Conservation (phyloP, 2,113 vertebrate genomes). For the Platysteira castanea region DNA sequence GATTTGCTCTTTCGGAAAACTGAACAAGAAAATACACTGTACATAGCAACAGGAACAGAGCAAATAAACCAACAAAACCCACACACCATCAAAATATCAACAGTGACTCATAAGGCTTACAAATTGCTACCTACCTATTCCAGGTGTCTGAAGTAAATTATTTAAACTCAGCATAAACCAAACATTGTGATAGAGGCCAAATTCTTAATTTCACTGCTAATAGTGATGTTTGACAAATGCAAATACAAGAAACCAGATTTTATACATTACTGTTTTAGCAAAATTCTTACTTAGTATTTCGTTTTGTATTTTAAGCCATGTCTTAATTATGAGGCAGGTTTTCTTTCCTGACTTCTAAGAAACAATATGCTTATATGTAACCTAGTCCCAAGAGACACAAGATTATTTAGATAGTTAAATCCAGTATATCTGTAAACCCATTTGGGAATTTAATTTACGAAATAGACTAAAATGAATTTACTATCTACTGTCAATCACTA, state of each 20-base stretch:
- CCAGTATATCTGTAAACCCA: not conserved
- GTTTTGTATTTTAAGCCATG: not conserved
- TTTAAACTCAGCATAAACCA: not conserved
- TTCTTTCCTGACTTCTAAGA: not conserved
- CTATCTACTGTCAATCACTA: not conserved
- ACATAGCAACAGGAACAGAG: not conserved
- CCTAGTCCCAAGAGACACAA: not conserved
- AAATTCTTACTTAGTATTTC: not conserved
- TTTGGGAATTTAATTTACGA: not conserved
- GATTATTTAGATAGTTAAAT: not conserved
- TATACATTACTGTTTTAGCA: not conserved
- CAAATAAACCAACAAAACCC: not conserved
- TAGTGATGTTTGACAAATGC: not conserved
- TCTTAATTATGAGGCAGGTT: not conserved
- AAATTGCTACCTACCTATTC: not conserved
- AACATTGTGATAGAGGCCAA: not conserved
- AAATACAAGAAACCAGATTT: not conserved
- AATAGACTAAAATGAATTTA: not conserved
- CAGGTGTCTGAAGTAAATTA: not conserved
- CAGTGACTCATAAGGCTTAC: conserved; percentile 1
- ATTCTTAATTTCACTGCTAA: not conserved
- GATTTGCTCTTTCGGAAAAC: not conserved
- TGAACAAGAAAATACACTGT: not conserved
- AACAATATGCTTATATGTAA: not conserved
- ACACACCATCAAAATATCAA: not conserved